Conservation (phyloP, 1,140 invertebrate species). For the Rhyacophila brunnea region DNA sequence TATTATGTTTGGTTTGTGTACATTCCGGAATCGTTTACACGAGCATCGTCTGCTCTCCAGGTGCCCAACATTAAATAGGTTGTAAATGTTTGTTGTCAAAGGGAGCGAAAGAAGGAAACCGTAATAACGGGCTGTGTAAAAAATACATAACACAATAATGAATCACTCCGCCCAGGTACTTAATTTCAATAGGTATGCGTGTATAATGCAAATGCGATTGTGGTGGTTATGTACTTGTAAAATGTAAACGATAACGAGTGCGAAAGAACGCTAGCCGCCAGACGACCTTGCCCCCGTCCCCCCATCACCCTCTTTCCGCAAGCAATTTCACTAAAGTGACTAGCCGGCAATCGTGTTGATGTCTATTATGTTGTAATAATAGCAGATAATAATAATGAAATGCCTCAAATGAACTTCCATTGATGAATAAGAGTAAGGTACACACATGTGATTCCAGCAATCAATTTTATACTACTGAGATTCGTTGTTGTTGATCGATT, state of each 20-base stretch:
- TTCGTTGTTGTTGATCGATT: no score
- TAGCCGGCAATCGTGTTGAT: no score
- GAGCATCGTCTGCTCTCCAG: no score
- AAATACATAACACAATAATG: background rate
- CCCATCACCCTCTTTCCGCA: background rate
- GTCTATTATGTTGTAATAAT: conserved; percentile 19
- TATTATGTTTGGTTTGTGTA: no score
- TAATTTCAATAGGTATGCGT: background rate
- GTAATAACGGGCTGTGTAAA: no score
- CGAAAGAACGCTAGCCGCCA: conserved; percentile 14
- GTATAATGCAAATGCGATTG: background rate
- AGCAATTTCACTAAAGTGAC: no score
- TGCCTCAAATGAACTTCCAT: background rate
- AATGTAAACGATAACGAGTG: conserved; percentile 11
- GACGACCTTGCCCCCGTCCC: conserved; percentile 28
- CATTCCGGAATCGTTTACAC: no score
- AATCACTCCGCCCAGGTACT: background rate
- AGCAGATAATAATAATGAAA: background rate
- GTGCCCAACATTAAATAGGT: no score
- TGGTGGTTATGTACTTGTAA: background rate
- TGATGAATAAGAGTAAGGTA: no score
- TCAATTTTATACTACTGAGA: no score
- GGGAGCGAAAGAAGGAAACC: background rate
- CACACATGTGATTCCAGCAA: background rate
- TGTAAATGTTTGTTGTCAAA: background rate